Conservation (phyloP, 2,888 invertebrate species). For the Catocala nupta region DNA sequence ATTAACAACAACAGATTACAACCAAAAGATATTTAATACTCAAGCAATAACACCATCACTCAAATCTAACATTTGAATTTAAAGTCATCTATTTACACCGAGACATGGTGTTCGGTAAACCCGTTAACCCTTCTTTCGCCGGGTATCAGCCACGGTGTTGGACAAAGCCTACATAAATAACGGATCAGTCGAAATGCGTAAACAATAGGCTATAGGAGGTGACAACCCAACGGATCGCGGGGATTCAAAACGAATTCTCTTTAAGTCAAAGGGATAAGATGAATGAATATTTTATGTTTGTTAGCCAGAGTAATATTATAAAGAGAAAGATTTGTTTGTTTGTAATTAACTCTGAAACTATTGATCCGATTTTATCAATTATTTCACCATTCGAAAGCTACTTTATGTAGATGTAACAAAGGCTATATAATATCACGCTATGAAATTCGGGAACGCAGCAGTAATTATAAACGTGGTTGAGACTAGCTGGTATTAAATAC, state of each 20-base stretch:
- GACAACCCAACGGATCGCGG: constrained; percentile 70
- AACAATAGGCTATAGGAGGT: constrained; percentile 75
- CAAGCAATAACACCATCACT: not conserved
- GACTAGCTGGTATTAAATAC: too few relatives aligned
- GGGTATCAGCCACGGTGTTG: constrained; percentile 66
- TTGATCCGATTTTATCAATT: too few relatives aligned
- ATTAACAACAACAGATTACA: too few relatives aligned
- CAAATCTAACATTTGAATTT: not conserved
- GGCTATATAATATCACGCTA: too few relatives aligned
- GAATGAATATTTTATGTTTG: not conserved
- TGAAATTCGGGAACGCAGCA: too few relatives aligned
- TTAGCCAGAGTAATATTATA: not conserved
- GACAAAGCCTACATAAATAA: constrained; percentile 82
- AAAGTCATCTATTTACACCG: constrained; percentile 21
- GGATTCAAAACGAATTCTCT: constrained; percentile 32
- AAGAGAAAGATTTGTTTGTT: not conserved
- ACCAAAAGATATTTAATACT: not conserved
- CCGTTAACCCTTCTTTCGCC: constrained; percentile 63
- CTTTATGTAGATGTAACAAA: too few relatives aligned
- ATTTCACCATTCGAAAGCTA: too few relatives aligned
- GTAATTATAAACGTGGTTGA: too few relatives aligned
- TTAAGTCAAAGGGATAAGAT: constrained; percentile 11
- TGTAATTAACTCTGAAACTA: too few relatives aligned
- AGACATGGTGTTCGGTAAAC: constrained; percentile 47
- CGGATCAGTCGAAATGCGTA: constrained; percentile 80